Percentiles rank a stretch among this genome's conserved stretches.
Conservation (phyloP, 2,888 invertebrate genomes). For the Torymus texanus region DNA sequence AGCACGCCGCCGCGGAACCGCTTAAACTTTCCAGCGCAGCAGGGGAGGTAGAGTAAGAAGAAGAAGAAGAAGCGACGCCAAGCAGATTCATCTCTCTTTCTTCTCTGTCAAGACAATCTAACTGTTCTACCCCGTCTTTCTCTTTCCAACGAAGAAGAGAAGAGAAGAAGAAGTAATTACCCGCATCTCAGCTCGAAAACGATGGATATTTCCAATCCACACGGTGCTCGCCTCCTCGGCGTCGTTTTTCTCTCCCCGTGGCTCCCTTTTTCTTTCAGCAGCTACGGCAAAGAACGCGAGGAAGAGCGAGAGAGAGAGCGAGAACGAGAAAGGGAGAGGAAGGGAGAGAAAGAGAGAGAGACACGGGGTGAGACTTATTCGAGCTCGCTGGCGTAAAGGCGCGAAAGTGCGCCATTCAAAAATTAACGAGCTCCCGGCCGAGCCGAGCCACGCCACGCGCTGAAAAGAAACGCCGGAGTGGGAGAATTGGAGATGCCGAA, state of each 20-base stretch:
- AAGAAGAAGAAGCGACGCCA: too few relatives aligned
- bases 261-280: slow-evolving; percentile 14
- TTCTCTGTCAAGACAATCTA: too few relatives aligned
- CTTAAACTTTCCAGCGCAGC: too few relatives aligned
- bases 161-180: slow-evolving; percentile 27
- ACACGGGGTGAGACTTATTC: slow-evolving; percentile 41
- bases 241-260: not conserved
- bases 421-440: slow-evolving; percentile 53
- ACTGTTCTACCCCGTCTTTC: not conserved
- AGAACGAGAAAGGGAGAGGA: too few relatives aligned
- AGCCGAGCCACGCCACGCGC: not conserved
- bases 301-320: too few relatives aligned
- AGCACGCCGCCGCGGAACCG: too few relatives aligned
- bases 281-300: not conserved
- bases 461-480: not conserved
- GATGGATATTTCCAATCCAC: slow-evolving; percentile 33
- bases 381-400: slow-evolving; percentile 31
- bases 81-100: too few relatives aligned
- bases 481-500: slow-evolving; percentile 38
- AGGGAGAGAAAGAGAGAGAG: not conserved
- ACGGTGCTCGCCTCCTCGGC: not conserved
- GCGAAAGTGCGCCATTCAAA: slow-evolving; percentile 54
- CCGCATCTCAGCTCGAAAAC: slow-evolving; percentile 1
- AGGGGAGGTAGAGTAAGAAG: too few relatives aligned
- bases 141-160: not conserved